Evolutionary conservation across 2,888 invertebrate species (phyloP), one percentile per base, ranked within the genome.

Genomic region (Chouioia cunea): DNA sequence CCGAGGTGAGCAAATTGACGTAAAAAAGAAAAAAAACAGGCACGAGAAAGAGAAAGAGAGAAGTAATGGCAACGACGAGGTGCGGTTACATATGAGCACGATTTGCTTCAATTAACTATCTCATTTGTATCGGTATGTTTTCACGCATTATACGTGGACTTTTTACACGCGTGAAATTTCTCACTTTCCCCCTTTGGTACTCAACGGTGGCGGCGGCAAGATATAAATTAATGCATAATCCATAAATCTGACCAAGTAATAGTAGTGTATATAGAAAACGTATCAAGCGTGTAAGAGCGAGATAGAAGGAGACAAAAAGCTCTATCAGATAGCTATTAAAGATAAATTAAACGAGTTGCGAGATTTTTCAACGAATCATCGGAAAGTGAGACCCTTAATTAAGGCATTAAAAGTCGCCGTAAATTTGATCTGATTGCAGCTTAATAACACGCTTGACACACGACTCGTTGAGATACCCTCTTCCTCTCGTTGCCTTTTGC

Each of bases 351-450:
- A 48, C 4, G 23, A 60, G 22, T 4, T 14, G 8, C 16, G 8
- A 15, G 14, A 53, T 53, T 63, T 53, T 44, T 22, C 22, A 36
- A 12, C 36, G 16, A 44, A 63, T 53, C 6, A 15, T 15, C 44
- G 46, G 46, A 12, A 15, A 15, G 4, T 46, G 0, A 53, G 12
- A 23, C 23, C 23, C 46, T 62, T 50, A 68, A 68, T 68, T 63
- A 63, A 68, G 63, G 48, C 44, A 62, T 68, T 68, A 63, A 62
- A 56, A 62, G 62, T 68, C 68, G 23, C 62, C 50, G 68, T 68
- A 63, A 62, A 68, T 68, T 56, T 48, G 68, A 68, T 68, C 68
- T 18, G 68, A 62, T 56, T 57, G 62, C 56, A 44, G 46, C 18
- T 60, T 68, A 63, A 68, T 68, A 57, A 63, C 27, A 68, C 48